Conservation (phyloP, 2,888 invertebrate species). For the Biston stratarius region DNA sequence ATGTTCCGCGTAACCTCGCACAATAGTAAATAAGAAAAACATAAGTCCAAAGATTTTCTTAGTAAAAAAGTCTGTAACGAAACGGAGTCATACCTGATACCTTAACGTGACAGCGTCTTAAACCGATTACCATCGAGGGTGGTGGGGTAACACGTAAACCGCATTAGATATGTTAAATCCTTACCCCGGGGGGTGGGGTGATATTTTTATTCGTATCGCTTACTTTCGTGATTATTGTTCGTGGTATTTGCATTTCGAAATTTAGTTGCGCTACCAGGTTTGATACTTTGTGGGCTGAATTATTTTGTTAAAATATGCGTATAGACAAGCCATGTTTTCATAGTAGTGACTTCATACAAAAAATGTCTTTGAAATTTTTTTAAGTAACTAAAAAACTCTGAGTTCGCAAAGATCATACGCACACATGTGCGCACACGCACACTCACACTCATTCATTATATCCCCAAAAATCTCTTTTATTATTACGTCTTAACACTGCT, state of each 20-base stretch:
- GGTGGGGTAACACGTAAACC: slow-evolving; percentile 75
- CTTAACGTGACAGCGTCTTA: slow-evolving; percentile 73
- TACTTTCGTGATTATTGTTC: slow-evolving; percentile 84
- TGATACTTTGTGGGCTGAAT: slow-evolving; percentile 46
- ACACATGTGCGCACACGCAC: no score
- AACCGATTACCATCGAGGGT: slow-evolving; percentile 78
- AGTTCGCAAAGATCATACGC: no score
- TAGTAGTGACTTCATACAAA: no score
- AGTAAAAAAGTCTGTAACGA: slow-evolving; percentile 26
- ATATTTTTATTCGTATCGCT: slow-evolving; percentile 85
- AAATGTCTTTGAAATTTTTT: no score
- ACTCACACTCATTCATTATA: no score
- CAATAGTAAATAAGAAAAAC: background rate
- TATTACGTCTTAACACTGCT: no score
- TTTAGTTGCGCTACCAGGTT: slow-evolving; percentile 44
- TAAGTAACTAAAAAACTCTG: no score
- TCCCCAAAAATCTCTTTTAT: no score
- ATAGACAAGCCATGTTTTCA: no score
- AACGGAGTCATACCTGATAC: slow-evolving; percentile 44
- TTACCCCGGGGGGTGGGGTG: slow-evolving; percentile 67
- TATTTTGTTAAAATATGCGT: background rate
- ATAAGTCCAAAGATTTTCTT: background rate
- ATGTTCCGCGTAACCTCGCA: no score
- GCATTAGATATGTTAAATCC: slow-evolving; percentile 86
- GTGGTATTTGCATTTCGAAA: slow-evolving; percentile 78